A percentile compares a stretch with the other conserved stretches of the same genome.
phyloP scores from a whole-genome alignment of 2,888 invertebrate genomes.

The Ochropleura plecta region DNA sequence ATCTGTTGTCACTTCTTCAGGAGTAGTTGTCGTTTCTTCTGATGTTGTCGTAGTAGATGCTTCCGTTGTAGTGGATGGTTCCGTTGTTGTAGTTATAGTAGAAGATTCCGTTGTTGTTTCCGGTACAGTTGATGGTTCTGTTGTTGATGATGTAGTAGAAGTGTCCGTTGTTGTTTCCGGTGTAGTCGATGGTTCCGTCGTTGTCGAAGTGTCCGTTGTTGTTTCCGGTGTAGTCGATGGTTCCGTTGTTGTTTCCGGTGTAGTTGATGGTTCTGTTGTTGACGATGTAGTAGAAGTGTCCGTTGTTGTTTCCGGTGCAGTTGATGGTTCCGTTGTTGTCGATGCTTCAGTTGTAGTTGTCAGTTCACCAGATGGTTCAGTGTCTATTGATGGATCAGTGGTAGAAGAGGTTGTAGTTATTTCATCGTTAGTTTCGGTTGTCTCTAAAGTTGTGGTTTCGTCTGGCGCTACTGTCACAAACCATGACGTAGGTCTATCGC shows the following conservation, averaged over 20 bases:
- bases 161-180: too few relatives aligned
- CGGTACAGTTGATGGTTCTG: neutral
- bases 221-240: neutral
- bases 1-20: too few relatives aligned
- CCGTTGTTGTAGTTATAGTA: too few relatives aligned
- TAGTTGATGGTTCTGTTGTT: neutral
- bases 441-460: neutral
- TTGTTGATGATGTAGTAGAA: neutral
- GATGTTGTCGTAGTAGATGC: neutral
- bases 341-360: neutral
- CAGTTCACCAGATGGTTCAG: neutral
- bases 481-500: slow-evolving; percentile 41
- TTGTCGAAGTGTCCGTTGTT: neutral
- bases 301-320: too few relatives aligned
- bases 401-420: neutral
- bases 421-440: slow-evolving; percentile 6
- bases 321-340: neutral
- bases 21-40: too few relatives aligned
- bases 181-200: neutral
- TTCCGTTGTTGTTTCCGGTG: neutral
- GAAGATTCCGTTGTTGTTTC: too few relatives aligned
- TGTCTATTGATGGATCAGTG: neutral
- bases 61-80: neutral
- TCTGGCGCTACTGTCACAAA: slow-evolving; percentile 5
- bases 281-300: too few relatives aligned